These are phyloP conservation scores for Rhagonycha lutea DNA, from an alignment of 2,888 invertebrate genomes.

Conservation along the genomic window DNA sequence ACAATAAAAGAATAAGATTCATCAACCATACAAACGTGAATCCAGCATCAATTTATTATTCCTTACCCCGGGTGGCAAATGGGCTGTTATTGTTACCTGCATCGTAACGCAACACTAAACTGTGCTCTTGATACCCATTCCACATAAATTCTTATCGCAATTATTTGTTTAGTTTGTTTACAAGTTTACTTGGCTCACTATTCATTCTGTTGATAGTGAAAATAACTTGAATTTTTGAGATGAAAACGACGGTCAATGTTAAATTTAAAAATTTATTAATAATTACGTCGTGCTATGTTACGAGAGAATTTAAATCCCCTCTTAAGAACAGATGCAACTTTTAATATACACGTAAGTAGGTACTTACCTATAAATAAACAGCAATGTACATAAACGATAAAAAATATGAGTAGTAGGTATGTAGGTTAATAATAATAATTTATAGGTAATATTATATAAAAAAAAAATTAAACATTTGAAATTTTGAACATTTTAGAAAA, in stretches of 20 bases:
- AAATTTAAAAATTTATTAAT: not conserved
- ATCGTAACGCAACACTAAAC: not conserved
- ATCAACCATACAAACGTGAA: not conserved
- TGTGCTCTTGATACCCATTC: not conserved
- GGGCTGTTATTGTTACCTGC: not conserved
- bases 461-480: not conserved
- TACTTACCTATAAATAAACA: not conserved
- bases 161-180: not conserved
- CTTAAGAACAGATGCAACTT: not conserved
- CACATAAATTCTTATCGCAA: not conserved
- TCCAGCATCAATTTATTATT: not conserved
- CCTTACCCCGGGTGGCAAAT: not conserved
- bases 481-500: no score
- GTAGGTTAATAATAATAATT: no score
- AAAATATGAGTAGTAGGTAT: not conserved
- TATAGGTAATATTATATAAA: not conserved
- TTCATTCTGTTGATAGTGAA: not conserved
- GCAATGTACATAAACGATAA: not conserved
- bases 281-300: not conserved
- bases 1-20: conserved; percentile 10
- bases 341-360: not conserved
- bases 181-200: not conserved
- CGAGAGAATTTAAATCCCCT: not conserved
- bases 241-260: not conserved
- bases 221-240: not conserved